Conservation (phyloP, 2,797 vertebrate genomes). For the Melanotaenia boesemani region DNA sequence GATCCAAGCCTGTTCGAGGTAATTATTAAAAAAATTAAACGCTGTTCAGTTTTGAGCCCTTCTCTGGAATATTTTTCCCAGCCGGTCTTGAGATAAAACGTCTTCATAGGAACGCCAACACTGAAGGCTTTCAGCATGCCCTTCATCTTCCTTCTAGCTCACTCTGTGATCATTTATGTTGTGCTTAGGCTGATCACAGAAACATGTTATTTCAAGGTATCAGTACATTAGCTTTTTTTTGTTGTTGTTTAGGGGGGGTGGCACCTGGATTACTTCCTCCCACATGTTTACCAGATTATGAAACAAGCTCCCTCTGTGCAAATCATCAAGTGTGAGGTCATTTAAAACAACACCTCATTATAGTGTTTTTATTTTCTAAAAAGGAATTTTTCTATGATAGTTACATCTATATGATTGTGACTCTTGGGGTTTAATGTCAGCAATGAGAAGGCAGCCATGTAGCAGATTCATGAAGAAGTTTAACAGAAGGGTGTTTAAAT, state of each 20-base stretch:
- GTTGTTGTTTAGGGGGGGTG: too few relatives aligned
- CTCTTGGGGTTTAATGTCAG: constrained; percentile 34
- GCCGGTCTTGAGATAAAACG: constrained; percentile 7
- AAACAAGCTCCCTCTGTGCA: background rate
- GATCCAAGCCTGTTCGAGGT: constrained; percentile 15
- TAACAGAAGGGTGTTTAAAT: constrained; percentile 59
- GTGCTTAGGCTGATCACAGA: constrained; percentile 1
- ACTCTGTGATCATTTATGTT: constrained; percentile 19
- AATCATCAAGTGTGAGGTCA: background rate
- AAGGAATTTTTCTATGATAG: constrained; percentile 51
- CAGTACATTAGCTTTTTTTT: background rate
- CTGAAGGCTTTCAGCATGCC: background rate
- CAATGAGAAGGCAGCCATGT: constrained; percentile 48
- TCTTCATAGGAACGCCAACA: constrained; percentile 45
- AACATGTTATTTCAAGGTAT: background rate
- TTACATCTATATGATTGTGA: constrained; percentile 26
- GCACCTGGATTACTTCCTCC: too few relatives aligned
- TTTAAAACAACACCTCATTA: constrained; percentile 2
- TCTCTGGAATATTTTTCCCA: constrained; percentile 28
- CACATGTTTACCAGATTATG: background rate
- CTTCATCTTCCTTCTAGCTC: constrained; percentile 3
- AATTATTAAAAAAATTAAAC: constrained; percentile 19
- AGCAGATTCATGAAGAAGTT: constrained; percentile 32
- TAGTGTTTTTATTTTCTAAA: constrained; percentile 14
- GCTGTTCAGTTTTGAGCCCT: constrained; percentile 17